Evolutionary conservation across 2,113 vertebrate species (phyloP).

Genomic region (Corydoras sp.): DNA sequence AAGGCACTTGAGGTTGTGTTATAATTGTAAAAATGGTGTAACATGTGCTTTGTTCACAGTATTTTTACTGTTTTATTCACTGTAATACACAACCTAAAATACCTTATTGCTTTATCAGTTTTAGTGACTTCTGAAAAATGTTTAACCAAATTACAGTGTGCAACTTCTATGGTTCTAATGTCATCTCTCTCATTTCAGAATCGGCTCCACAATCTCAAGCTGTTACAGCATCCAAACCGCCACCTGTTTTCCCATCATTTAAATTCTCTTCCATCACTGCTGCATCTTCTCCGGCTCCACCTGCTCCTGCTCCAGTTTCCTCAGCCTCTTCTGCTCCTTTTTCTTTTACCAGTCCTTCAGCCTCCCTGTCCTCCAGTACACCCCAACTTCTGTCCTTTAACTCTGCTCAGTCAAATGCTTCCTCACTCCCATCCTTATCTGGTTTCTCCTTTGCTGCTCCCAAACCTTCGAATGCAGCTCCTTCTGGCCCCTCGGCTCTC

Average conservation of each 20-base stretch:
- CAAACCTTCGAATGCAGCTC: constrained; percentile 52
- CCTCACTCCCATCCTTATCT: constrained; percentile 24
- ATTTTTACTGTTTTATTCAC: too few relatives aligned
- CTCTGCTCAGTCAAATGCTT: neutral
- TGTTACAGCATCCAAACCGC: constrained; percentile 9
- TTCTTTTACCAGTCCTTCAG: constrained; percentile 10
- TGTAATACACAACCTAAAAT: too few relatives aligned
- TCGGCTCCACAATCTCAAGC: constrained; percentile 38
- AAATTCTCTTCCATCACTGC: constrained; percentile 30
- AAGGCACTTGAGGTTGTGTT: too few relatives aligned
- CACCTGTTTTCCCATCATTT: constrained; percentile 19
- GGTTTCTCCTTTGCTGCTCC: constrained; percentile 63
- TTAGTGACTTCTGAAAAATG: neutral
- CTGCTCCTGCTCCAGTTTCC: constrained; percentile 46
- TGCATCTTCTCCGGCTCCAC: constrained; percentile 24
- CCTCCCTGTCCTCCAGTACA: constrained; percentile 28
- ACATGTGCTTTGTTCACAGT: too few relatives aligned
- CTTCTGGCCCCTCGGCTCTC: constrained; percentile 23
- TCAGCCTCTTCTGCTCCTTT: constrained; percentile 41
- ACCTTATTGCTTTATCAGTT: neutral
- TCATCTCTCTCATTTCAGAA: constrained; percentile 12
- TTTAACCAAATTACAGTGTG: too few relatives aligned
- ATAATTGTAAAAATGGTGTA: too few relatives aligned
- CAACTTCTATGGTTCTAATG: neutral
- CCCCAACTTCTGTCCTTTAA: constrained; percentile 47